Base-by-base conservation (phyloP, 1,140 invertebrate genomes). In the Druon quercuslanigerum region DNA sequence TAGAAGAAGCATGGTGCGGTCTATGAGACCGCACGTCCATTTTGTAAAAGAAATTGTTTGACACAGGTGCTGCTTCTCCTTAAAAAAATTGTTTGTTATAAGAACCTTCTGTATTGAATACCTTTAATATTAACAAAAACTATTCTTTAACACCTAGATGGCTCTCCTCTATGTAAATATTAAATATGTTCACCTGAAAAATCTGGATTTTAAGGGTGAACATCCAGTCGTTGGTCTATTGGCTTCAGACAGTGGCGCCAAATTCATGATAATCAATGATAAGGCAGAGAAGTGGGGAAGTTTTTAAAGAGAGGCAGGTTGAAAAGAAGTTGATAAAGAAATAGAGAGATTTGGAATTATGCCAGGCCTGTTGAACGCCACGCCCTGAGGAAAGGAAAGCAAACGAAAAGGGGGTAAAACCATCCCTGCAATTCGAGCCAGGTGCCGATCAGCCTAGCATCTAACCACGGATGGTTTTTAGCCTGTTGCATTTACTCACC, bases 301-400 rank as follows among this genome's bases (percentile, higher is more conserved):
- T 60, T 33, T 60, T 60, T 25, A 74, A 50, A 57, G 16, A 71
- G 57, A 74, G 16, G 11, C 4, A 20, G 25, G 52, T 9, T 17
- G 51, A 46, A 51, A 74, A 50, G 57, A 74, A 51, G 50, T 77
- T 70, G 57, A 50, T 71, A 70, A 79, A 80, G 71, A 74, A 66
- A 73, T 71, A 73, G 71, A 78, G 77, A 76, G 80, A 76, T 73
- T 78, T 87, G 86, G 86, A 83, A 50, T 50, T 19, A 14, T 71
- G 85, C 88, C 88, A 88, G 83, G 86, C 85, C 86, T 88, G 86
- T 88, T 89, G 88, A 88, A 82, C 84, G 83, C 85, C 85, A 88
- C 85, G 85, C 86, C 86, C 86, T 84, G 80, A 74, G 77, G 82
- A 80, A 82, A 81, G 79, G 82, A 84, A 82, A 82, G 78, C 76